These are phyloP conservation scores for Eleutherodactylus coqui DNA, from an alignment of 2,797 vertebrate genomes.

Conservation along the genomic window DNA sequence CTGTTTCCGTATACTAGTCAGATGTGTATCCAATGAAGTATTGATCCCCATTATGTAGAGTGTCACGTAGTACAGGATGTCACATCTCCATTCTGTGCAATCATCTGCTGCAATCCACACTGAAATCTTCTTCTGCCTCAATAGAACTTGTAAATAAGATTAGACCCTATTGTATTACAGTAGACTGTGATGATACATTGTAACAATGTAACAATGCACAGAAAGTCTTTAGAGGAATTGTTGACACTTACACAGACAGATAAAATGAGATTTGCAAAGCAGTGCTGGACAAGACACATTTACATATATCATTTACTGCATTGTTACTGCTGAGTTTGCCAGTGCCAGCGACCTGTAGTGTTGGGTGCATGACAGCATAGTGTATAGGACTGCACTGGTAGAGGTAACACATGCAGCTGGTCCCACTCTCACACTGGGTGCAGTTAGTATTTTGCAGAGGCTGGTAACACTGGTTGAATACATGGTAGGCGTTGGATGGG, in stretches of 20 bases:
- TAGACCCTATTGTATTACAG: conserved; percentile 50
- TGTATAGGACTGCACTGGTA: not conserved
- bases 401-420: not conserved
- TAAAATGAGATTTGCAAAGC: conserved; percentile 27
- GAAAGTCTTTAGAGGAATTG: not conserved
- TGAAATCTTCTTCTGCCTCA: not conserved
- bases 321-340: not conserved
- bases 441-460: conserved; percentile 23
- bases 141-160: conserved; percentile 54
- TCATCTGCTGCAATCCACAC: conserved; percentile 37
- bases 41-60: not conserved
- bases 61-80: conserved; percentile 2
- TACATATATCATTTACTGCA: not conserved
- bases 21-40: not conserved
- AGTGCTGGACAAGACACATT: not conserved
- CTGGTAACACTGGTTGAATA: conserved; percentile 55
- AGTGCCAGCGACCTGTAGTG: not conserved
- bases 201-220: conserved; percentile 55
- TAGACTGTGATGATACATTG: conserved; percentile 28
- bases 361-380: not conserved
- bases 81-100: not conserved
- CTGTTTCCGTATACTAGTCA: not conserved
- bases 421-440: not conserved
- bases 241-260: conserved; percentile 11
- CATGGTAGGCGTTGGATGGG: conserved; percentile 15